Base-by-base conservation (phyloP, 2,797 vertebrate genomes). In the Meda fulgida region DNA sequence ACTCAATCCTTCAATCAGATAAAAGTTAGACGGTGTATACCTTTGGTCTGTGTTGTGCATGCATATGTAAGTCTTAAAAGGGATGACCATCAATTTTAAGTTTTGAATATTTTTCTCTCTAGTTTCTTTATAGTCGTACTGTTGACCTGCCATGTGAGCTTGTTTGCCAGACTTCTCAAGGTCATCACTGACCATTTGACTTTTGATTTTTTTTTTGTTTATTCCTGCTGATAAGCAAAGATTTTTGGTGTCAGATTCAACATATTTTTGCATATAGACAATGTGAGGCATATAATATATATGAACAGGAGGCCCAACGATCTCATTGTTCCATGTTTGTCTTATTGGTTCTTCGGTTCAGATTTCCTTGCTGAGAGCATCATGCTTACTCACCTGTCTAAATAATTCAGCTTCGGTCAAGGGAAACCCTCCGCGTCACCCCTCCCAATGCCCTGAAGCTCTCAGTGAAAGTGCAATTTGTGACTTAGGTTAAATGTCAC, bases 341-440 rank as follows among this genome's bases (percentile, higher is more conserved):
- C 80, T 81, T 60, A 85, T 73, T 75, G 70, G 48, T 81, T 83
- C 36, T 81, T 79, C 34, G 55, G 84, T 83, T 85, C 81, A 81
- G 79, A 88, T 89, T 84, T 88, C 83, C 53, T 38, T 63, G 36
- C 78, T 69, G 60, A 87, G 48, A 80, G 80, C 82, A 76, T 73
- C 83, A 23, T 76, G 84, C 84, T 85, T 80, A 81, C 72, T 86
- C 77, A 82, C 87, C 84, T 86, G 77, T 73, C 86, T 93, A 83
- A 93, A 94, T 92, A 85, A 94, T 94, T 91, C 0, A 94, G 91
- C 86, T 92, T 80, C 88, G 91, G 92, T 93, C 88, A 92, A 90
- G 92, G 88, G 86, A 94, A 84, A 91, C 92, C 93, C 91, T 88
- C n/a, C 10, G 34, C 36, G 40, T 87, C 76, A 89, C 85, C 66